phyloP scores from a whole-genome alignment of 2,888 invertebrate genomes.

The Imbricaverruca yamaguchii region DNA sequence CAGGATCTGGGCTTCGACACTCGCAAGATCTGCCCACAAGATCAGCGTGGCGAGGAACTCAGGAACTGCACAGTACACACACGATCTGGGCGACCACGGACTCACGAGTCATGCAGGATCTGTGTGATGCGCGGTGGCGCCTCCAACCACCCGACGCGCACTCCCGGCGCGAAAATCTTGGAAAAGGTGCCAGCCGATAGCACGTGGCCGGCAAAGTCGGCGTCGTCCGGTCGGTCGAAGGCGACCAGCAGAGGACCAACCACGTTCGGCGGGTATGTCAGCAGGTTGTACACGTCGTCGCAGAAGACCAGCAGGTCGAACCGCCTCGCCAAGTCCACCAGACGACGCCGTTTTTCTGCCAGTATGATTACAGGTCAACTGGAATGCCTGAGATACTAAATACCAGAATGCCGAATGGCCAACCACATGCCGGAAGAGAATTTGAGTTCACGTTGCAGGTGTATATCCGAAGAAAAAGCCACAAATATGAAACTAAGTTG shows the following conservation, averaged over 20 bases:
- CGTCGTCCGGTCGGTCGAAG: constrained; percentile 45
- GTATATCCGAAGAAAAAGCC: too few species aligned
- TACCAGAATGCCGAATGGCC: too few species aligned
- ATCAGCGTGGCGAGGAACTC: not conserved
- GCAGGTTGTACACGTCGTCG: constrained; percentile 58
- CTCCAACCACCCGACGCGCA: constrained; percentile 60
- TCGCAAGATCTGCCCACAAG: too few species aligned
- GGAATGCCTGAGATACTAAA: too few species aligned
- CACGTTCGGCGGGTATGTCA: constrained; percentile 44
- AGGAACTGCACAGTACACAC: constrained; percentile 39
- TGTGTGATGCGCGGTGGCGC: constrained; percentile 44
- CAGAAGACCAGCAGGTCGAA: constrained; percentile 46
- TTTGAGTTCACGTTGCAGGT: too few species aligned
- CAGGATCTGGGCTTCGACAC: too few species aligned
- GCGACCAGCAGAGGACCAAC: constrained; percentile 47
- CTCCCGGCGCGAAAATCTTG: constrained; percentile 55
- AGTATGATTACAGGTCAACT: too few species aligned
- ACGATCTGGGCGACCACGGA: constrained; percentile 34
- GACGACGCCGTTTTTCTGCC: constrained; percentile 36
- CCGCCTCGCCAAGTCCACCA: constrained; percentile 39
- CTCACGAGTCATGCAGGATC: constrained; percentile 39
- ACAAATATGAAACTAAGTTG: too few species aligned
- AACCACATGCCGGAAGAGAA: too few species aligned
- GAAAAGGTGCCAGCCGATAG: constrained; percentile 58
- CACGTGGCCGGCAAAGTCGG: constrained; percentile 37